Percentiles rank a stretch among this genome's conserved stretches.
These are phyloP conservation scores for Cyaniris semiargus DNA, from an alignment of 2,888 invertebrate genomes.

Conservation along the genomic window DNA sequence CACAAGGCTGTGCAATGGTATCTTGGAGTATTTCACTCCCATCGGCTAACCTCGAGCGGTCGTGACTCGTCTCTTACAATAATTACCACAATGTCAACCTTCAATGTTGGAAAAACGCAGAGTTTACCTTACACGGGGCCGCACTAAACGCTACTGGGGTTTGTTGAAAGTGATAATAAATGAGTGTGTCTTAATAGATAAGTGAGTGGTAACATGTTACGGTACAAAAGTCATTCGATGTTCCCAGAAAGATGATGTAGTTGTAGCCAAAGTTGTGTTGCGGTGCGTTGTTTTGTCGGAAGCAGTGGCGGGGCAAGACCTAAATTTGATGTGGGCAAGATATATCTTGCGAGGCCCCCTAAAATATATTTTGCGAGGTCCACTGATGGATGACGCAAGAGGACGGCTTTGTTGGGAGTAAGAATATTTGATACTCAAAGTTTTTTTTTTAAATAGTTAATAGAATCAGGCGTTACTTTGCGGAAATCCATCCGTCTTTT, in stretches of 20 bases:
- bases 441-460: too few relatives aligned
- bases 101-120: constrained; percentile 13
- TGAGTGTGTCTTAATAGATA: background rate
- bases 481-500: too few relatives aligned
- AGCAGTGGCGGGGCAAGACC: too few relatives aligned
- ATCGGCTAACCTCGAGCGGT: background rate
- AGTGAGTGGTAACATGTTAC: background rate
- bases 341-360: too few relatives aligned
- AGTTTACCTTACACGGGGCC: background rate
- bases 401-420: too few relatives aligned
- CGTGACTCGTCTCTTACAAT: constrained; percentile 27
- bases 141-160: background rate
- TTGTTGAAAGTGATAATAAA: background rate
- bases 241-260: background rate
- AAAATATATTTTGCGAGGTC: too few relatives aligned
- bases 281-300: too few relatives aligned
- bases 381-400: too few relatives aligned
- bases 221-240: background rate
- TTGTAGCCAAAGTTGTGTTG: too few relatives aligned
- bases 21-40: background rate
- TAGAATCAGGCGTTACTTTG: too few relatives aligned
- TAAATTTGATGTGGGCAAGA: too few relatives aligned
- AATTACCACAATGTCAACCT: constrained; percentile 23
- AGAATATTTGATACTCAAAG: too few relatives aligned
- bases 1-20: background rate